A percentile compares a stretch with the other conserved stretches of the same genome.
Conservation (phyloP, 37 sponge, comb jelly and placozoan genomes). For the Aphrocallistes beatrix region DNA sequence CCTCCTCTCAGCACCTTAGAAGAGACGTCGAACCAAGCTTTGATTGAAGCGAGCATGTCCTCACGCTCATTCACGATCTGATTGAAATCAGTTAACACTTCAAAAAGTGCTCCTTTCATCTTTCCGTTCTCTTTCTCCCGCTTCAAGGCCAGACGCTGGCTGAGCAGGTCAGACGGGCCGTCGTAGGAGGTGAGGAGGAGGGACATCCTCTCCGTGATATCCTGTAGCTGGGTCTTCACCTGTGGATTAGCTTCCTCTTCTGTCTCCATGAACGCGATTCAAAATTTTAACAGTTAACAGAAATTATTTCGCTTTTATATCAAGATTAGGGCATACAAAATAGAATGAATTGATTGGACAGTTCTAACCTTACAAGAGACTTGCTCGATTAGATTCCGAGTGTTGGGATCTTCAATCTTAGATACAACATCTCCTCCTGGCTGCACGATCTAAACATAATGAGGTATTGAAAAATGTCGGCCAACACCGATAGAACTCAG, state of each 20-base stretch:
- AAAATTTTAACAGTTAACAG: background rate
- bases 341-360: background rate
- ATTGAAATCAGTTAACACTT: background rate
- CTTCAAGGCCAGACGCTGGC: background rate
- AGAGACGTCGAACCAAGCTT: background rate
- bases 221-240: background rate
- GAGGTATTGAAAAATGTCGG: too few relatives aligned
- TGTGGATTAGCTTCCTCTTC: background rate
- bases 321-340: background rate
- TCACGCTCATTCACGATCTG: background rate
- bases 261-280: background rate
- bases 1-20: background rate
- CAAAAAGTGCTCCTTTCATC: background rate
- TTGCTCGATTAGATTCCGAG: conserved; percentile 59
- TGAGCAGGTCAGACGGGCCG: background rate
- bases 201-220: conserved; percentile 5
- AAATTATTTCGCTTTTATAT: background rate
- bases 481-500: too few relatives aligned
- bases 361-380: conserved; percentile 64
- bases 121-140: background rate
- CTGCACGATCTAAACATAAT: conserved; percentile 26
- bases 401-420: conserved; percentile 64
- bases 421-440: conserved; percentile 28
- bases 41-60: background rate
- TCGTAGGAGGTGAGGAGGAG: background rate